Evolutionary conservation across 2,113 vertebrate genomes (phyloP).

Genomic region (Catagonus wagneri): DNA sequence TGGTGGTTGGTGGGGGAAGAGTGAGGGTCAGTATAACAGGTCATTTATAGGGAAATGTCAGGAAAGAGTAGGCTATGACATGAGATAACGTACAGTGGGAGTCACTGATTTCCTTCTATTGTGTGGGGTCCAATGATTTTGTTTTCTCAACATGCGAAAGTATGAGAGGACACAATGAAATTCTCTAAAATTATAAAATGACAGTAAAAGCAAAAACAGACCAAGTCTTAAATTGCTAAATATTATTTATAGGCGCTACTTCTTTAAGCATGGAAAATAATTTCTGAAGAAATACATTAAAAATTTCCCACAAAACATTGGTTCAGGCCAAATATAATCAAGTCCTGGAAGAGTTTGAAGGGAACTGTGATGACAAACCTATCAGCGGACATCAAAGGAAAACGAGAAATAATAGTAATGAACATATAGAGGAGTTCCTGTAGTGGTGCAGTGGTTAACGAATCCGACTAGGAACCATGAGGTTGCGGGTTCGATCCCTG

Average conservation of each 20-base stretch:
- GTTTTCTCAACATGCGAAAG: not conserved
- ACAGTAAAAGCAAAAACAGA: constrained; percentile 3
- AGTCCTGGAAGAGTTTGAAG: not conserved
- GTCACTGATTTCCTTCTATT: not conserved
- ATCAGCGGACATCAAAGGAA: not conserved
- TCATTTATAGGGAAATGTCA: not conserved
- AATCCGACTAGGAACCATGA: too few relatives aligned
- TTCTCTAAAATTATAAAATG: not conserved
- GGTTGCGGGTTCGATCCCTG: too few relatives aligned
- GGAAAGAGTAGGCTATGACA: not conserved
- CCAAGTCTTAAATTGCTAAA: not conserved
- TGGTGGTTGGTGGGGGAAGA: not conserved
- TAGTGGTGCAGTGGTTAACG: too few relatives aligned
- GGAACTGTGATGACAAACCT: not conserved
- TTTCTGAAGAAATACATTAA: constrained; percentile 6
- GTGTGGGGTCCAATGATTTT: not conserved
- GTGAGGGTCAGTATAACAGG: not conserved
- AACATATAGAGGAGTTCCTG: not conserved
- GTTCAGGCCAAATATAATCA: constrained; percentile 10
- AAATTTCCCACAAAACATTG: constrained; percentile 11
- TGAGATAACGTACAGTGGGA: not conserved
- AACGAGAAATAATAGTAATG: not conserved
- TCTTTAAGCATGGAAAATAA: not conserved
- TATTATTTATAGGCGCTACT: not conserved
- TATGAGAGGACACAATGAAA: not conserved